Evolutionary conservation across 2,797 vertebrate species (phyloP), one percentile per base, ranked within the genome.

Genomic region (Spinibarbus caldwelli): DNA sequence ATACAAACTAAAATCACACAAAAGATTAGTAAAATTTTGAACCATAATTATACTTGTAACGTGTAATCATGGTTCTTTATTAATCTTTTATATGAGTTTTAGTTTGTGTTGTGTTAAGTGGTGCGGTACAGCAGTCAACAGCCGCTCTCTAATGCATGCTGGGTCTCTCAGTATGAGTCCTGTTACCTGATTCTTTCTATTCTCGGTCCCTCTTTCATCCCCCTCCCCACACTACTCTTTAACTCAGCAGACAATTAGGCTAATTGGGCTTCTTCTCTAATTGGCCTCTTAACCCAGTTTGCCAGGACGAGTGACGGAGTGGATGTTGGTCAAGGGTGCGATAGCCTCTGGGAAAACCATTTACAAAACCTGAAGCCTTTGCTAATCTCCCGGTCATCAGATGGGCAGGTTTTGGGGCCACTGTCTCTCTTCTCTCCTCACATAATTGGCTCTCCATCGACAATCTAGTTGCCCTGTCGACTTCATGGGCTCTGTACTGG

Each of bases 261-360:
- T 93, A 92, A 94, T 93, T 92, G 91, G 89, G 89, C 88, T 89
- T 87, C 90, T 88, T 88, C 85, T 86, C 89, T 93, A 92, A 94
- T 93, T 93, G 92, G 89, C 84, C 86, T 89, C 83, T 92, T 94
- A 90, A 93, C 91, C 92, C 90, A 92, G 77, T 93, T 93, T 90
- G 84, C 89, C 78, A 26, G 82, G 92, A 86, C 83, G 84, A 59
- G 67, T 59, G 86, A 89, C 91, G 45, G 87, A 86, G 90, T 80
- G 89, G 89, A 91, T 90, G 88, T 84, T 82, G 75, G 83, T 87
- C 86, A 85, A 86, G 75, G 77, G 87, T 84, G 80, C 12, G 47
- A 81, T 64, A 72, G 64, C 78, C 66, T 85, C 82, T 31, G 45
- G 80, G 66, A 87, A 67, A 79, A 54, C 78, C 67, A 82, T 71